Conservation (phyloP, 2,888 invertebrate genomes). For the Brenthis hecate region DNA sequence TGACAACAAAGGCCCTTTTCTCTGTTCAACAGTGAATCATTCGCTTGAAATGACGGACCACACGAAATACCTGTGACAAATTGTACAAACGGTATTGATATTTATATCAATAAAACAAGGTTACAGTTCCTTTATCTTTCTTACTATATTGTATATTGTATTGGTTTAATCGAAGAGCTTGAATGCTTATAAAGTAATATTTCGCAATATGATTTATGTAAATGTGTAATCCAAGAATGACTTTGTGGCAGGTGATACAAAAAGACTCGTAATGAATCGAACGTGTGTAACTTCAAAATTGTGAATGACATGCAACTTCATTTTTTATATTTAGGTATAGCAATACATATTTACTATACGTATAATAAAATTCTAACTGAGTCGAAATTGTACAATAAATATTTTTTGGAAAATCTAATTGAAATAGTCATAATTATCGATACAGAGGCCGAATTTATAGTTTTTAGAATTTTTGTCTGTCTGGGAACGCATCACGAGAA, state of each 20-base stretch:
- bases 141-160: background rate
- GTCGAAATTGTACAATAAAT: too few species aligned
- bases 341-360: too few species aligned
- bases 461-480: too few species aligned
- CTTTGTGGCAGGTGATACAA: background rate
- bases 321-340: too few species aligned
- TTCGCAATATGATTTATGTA: slow-evolving; percentile 2
- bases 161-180: background rate
- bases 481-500: too few species aligned
- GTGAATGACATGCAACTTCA: too few species aligned
- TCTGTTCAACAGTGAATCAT: slow-evolving; percentile 26
- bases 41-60: slow-evolving; percentile 20
- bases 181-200: background rate
- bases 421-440: too few species aligned
- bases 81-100: slow-evolving; percentile 18
- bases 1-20: slow-evolving; percentile 30
- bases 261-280: background rate
- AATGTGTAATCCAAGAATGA: background rate
- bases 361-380: too few species aligned
- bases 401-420: too few species aligned
- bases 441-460: too few species aligned
- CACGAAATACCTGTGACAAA: slow-evolving; percentile 26
- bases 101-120: slow-evolving; percentile 32
- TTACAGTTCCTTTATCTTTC: slow-evolving; percentile 35
- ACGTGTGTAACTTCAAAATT: background rate